These are phyloP conservation scores for Tachuris rubrigastra DNA, from an alignment of 2,113 vertebrate genomes.

Conservation along the genomic window DNA sequence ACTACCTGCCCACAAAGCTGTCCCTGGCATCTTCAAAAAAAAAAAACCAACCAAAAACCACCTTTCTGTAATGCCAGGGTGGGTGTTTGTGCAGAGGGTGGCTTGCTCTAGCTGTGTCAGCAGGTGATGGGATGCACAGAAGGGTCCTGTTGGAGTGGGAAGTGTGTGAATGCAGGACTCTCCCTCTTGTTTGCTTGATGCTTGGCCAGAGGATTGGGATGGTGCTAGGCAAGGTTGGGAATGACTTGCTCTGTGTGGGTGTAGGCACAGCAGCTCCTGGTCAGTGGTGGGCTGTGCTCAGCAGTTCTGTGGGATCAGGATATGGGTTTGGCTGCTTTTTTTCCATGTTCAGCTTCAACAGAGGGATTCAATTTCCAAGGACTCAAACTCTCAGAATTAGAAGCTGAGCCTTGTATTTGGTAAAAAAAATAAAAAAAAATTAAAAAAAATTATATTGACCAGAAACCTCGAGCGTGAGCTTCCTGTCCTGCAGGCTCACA, in stretches of 20 bases:
- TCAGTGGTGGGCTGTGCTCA: background rate
- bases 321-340: background rate
- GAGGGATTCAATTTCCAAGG: background rate
- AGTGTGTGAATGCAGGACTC: background rate
- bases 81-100: background rate
- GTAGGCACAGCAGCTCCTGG: background rate
- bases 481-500: background rate
- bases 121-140: background rate
- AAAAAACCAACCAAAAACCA: too few relatives aligned
- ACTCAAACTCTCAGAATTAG: background rate
- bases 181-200: background rate
- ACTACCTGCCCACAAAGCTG: background rate
- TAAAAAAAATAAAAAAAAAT: background rate
- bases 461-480: background rate
- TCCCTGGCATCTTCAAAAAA: background rate
- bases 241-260: background rate
- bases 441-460: too few relatives aligned
- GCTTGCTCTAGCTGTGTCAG: background rate
- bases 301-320: background rate
- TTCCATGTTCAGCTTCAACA: background rate
- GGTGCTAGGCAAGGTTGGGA: background rate
- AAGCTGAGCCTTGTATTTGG: background rate
- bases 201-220: background rate
- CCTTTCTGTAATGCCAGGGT: background rate
- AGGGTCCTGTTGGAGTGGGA: rapidly evolving